Conservation (phyloP, 2,888 invertebrate species). For the Synanthedon formicaeformis region DNA sequence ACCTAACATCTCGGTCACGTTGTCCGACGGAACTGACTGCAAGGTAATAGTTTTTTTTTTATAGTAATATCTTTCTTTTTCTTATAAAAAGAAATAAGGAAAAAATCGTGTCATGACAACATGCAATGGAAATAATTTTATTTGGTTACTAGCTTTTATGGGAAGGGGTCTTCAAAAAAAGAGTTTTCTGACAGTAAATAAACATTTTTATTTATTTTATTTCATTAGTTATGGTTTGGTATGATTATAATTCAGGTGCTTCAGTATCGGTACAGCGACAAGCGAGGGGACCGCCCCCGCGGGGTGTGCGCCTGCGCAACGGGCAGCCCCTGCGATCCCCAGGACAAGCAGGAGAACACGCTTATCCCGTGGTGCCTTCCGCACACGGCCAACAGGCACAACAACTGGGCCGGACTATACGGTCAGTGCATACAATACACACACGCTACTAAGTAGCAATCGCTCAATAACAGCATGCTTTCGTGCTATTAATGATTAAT, state of each 20-base stretch:
- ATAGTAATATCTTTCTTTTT: too few species aligned
- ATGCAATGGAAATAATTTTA: too few species aligned
- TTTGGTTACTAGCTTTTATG: too few species aligned
- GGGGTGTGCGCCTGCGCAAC: conserved; percentile 85
- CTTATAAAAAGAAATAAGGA: not conserved
- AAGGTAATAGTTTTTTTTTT: conserved; percentile 37
- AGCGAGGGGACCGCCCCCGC: conserved; percentile 65
- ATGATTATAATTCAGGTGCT: conserved; percentile 31
- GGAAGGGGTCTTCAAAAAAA: too few species aligned
- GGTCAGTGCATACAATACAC: conserved; percentile 35
- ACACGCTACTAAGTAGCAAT: not conserved
- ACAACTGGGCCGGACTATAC: conserved; percentile 89
- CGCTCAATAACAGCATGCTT: too few species aligned
- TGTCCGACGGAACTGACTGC: conserved; percentile 77
- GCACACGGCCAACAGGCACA: conserved; percentile 87
- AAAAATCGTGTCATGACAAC: too few species aligned
- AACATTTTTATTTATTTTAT: not conserved
- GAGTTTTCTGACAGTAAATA: not conserved
- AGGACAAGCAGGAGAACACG: conserved; percentile 83
- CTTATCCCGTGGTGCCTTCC: conserved; percentile 91
- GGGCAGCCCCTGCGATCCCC: conserved; percentile 74
- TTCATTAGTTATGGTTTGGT: too few species aligned
- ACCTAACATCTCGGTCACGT: conserved; percentile 78
- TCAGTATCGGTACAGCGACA: conserved; percentile 58
- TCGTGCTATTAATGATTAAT: too few species aligned